Evolutionary conservation across 2,797 vertebrate species (phyloP).

Genomic region (Hylomyscus alleni): DNA sequence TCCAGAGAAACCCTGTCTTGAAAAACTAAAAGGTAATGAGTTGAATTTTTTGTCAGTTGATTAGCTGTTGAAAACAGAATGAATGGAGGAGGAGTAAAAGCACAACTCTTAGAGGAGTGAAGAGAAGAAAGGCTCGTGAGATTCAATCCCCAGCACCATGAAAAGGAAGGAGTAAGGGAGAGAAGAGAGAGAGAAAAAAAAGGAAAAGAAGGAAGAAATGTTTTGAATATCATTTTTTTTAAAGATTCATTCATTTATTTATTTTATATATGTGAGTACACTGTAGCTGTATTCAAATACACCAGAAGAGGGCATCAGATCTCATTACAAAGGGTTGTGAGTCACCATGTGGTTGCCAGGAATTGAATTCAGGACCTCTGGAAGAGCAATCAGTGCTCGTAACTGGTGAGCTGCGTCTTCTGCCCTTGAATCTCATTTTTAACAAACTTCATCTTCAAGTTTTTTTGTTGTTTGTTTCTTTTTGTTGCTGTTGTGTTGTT

Average conservation of each 20-base stretch:
- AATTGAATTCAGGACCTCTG: too few species aligned
- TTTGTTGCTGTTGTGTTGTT: neutral
- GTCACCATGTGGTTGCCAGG: too few species aligned
- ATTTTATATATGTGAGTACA: too few species aligned
- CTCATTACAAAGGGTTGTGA: too few species aligned
- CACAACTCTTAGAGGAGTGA: neutral
- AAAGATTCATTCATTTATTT: too few species aligned
- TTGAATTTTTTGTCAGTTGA: neutral
- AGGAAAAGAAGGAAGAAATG: neutral
- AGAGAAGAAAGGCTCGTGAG: neutral
- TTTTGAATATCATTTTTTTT: neutral
- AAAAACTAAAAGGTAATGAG: neutral
- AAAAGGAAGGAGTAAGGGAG: neutral
- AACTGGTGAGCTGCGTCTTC: too few species aligned
- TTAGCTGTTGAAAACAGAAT: neutral
- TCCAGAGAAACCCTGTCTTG: too few species aligned
- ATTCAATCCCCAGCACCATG: neutral
- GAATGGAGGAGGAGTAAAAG: neutral
- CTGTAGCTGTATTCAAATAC: too few species aligned
- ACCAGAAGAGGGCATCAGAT: too few species aligned
- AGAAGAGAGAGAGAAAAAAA: neutral
- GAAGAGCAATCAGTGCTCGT: too few species aligned
- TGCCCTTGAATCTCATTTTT: neutral
- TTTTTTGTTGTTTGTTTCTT: neutral
- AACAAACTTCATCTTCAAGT: conserved; percentile 5